Evolutionary conservation across 2,888 invertebrate species (phyloP), one percentile per base, ranked within the genome.

Genomic region (Drosophila vallismaia): DNA sequence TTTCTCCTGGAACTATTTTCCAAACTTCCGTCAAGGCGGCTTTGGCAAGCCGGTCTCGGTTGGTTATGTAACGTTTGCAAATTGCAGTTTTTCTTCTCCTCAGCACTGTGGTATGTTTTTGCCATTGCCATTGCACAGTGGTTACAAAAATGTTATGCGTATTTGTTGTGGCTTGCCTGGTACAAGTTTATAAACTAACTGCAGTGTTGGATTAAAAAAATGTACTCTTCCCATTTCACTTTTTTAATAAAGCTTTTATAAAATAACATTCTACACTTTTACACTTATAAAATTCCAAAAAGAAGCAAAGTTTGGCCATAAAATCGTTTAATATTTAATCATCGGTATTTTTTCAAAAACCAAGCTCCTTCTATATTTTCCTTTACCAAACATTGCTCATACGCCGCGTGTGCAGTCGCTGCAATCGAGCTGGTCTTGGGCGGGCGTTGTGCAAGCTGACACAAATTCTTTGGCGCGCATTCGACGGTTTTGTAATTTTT

Each of bases 61-160:
- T 56, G 38, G 60, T 84, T 86, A 86, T 74, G 82, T 71, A 84
- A 84, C 62, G 50, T 52, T 70, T 68, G 80, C 86, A 68, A 80
- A 80, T 83, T 83, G 83, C 79, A 73, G 81, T 81, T 79, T 86
- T 77, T 68, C 79, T 77, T 77, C 76, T 78, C 74, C 78, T 57
- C 58, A 59, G 59, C 51, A 60, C 53, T 62, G 74, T 48, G 45
- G 57, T 62, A 46, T 67, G 66, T 58, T 75, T 66, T 67, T 38
- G 81, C 28, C 56, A 29, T 53, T 38, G 52, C 29, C 19, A 52
- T 51, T 50, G 42, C n/a, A 57, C 24, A 26, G 54, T 48, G 62
- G 42, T 29, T 6, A 36, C 36, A 36, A 36, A 36, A 36, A n/a
- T n/a, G 12, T 10, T 33, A 19, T 19, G 1, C 19, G 28, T 28